A percentile compares a stretch with the other conserved stretches of the same genome.
phyloP scores from a whole-genome alignment of 2,797 vertebrate species.

The Neosalanx taihuensis region DNA sequence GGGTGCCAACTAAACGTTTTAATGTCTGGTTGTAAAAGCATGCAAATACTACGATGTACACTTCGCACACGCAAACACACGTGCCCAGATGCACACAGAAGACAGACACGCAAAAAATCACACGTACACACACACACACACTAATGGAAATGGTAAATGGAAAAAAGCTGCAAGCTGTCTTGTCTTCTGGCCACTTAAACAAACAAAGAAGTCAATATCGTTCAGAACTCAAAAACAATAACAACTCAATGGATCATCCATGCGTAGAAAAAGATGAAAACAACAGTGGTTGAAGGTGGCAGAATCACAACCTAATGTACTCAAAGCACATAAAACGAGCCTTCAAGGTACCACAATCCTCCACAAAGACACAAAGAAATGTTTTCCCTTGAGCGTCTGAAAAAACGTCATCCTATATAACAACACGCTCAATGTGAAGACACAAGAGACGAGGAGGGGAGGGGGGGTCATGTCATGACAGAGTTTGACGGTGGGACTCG shows the following conservation, averaged over 20 bases:
- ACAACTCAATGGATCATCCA: slow-evolving; percentile 30
- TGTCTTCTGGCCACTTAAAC: slow-evolving; percentile 32
- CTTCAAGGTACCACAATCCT: not conserved
- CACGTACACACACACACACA: slow-evolving; percentile 5
- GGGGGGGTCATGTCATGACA: not conserved
- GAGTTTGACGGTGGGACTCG: too few relatives aligned
- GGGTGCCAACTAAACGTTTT: slow-evolving; percentile 57
- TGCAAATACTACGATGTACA: slow-evolving; percentile 48
- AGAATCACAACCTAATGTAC: slow-evolving; percentile 3
- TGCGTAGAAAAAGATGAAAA: slow-evolving; percentile 2
- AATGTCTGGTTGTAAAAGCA: slow-evolving; percentile 53
- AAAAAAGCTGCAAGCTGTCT: slow-evolving; percentile 21
- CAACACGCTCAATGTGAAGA: too few relatives aligned
- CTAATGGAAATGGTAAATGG: slow-evolving; percentile 21
- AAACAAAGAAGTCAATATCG: slow-evolving; percentile 45
- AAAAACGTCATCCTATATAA: not conserved
- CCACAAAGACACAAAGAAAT: not conserved
- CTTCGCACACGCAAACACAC: not conserved
- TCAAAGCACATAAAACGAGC: not conserved
- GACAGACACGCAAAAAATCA: slow-evolving; percentile 4
- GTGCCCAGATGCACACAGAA: not conserved
- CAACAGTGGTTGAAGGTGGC: slow-evolving; percentile 4
- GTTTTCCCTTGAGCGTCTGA: not conserved
- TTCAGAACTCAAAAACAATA: slow-evolving; percentile 47
- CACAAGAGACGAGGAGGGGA: not conserved